phyloP scores from a whole-genome alignment of 2,113 vertebrate species.

The Diphyllodes magnificus region DNA sequence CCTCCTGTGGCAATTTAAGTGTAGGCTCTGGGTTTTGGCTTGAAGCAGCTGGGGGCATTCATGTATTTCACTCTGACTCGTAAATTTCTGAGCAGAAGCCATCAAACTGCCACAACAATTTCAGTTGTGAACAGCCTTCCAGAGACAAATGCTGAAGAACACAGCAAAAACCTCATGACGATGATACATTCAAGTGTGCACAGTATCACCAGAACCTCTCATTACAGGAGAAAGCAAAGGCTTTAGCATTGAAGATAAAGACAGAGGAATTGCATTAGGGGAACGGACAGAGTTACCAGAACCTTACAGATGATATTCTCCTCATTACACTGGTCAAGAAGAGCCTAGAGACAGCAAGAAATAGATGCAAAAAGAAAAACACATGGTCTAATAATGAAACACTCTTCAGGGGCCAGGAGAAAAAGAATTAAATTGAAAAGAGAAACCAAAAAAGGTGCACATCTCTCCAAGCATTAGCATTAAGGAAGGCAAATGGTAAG shows the following conservation, averaged over 20 bases:
- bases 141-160: background rate
- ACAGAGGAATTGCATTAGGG: background rate
- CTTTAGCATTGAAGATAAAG: background rate
- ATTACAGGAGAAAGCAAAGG: background rate
- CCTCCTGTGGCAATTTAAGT: background rate
- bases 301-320: background rate
- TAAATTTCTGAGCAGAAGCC: background rate
- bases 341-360: background rate
- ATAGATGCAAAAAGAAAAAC: background rate
- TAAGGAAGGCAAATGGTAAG: background rate
- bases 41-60: background rate
- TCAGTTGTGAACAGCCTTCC: background rate
- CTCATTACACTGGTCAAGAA: background rate
- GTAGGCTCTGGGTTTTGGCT: background rate
- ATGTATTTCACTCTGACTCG: background rate
- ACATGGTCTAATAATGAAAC: background rate
- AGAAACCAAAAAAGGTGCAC: background rate
- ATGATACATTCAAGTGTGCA: background rate
- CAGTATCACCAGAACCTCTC: background rate
- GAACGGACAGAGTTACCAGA: background rate
- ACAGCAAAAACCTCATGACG: background rate
- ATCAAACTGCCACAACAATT: background rate
- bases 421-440: background rate
- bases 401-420: background rate
- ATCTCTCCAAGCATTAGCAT: background rate